Conservation (phyloP, 2,113 vertebrate genomes). For the human (Homo sapiens) region DNA sequence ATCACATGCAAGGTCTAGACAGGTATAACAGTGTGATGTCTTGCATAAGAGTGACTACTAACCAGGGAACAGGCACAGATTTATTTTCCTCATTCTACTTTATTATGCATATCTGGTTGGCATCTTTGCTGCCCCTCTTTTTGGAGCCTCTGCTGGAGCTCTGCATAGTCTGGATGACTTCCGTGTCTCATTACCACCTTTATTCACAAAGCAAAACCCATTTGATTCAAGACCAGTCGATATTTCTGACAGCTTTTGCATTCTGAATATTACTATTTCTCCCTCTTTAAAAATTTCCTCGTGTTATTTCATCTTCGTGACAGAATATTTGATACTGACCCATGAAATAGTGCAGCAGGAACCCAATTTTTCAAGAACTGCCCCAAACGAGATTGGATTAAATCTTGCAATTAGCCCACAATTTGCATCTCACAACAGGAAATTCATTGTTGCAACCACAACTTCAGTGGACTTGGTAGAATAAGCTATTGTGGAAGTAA, state of each 20-base stretch:
- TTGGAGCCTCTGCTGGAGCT: neutral
- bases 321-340: constrained; percentile 57
- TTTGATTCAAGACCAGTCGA: constrained; percentile 31
- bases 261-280: constrained; percentile 23
- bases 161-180: neutral
- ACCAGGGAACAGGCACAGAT: neutral
- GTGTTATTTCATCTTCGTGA: constrained; percentile 54
- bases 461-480: constrained; percentile 74
- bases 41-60: neutral
- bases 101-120: neutral
- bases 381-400: constrained; percentile 78
- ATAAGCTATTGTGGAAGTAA: constrained; percentile 83
- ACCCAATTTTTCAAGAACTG: constrained; percentile 77
- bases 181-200: neutral
- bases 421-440: constrained; percentile 83
- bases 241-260: constrained; percentile 52
- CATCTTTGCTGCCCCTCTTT: neutral
- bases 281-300: neutral
- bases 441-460: constrained; percentile 76
- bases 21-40: neutral
- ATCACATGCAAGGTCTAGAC: neutral
- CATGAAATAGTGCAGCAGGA: constrained; percentile 67
- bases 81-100: neutral
- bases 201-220: constrained; percentile 37
- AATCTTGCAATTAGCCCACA: constrained; percentile 81